A percentile compares a stretch with the other conserved stretches of the same genome.
Conservation (phyloP, 1,140 invertebrate genomes). For the Conus ventricosus region DNA sequence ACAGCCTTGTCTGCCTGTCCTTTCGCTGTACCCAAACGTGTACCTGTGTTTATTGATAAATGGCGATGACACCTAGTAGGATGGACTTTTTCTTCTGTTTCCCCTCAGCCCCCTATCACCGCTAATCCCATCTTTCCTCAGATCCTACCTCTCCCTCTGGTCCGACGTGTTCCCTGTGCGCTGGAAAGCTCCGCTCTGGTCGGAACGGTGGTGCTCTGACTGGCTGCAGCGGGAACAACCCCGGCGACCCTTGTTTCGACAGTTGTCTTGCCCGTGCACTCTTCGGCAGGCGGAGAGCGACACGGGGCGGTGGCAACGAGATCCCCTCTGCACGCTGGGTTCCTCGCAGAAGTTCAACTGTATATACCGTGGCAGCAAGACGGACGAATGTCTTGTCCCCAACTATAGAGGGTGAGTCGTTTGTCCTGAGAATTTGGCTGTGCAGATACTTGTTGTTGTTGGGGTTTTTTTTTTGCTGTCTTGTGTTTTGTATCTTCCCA, state of each 20-base stretch:
- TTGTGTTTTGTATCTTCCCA: too few species aligned
- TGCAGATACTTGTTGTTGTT: too few species aligned
- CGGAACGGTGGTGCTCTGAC: constrained; percentile 52
- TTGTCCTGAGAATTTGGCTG: too few species aligned
- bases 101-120: too few species aligned
- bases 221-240: constrained; percentile 54
- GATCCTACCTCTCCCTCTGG: constrained; percentile 57
- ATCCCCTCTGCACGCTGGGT: constrained; percentile 59
- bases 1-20: too few species aligned
- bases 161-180: constrained; percentile 67
- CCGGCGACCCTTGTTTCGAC: constrained; percentile 24
- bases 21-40: too few species aligned
- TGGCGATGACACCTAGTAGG: too few species aligned
- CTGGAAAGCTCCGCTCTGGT: constrained; percentile 36
- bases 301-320: constrained; percentile 57
- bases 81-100: too few species aligned
- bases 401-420: constrained; percentile 34
- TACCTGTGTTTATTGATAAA: too few species aligned
- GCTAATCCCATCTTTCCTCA: constrained; percentile 13
- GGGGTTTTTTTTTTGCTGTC: too few species aligned
- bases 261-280: constrained; percentile 60
- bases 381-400: constrained; percentile 55
- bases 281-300: constrained; percentile 59
- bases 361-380: constrained; percentile 55
- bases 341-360: constrained; percentile 50